These are phyloP conservation scores for Latrodectus elegans DNA, from an alignment of 2,888 invertebrate genomes.

Conservation along the genomic window DNA sequence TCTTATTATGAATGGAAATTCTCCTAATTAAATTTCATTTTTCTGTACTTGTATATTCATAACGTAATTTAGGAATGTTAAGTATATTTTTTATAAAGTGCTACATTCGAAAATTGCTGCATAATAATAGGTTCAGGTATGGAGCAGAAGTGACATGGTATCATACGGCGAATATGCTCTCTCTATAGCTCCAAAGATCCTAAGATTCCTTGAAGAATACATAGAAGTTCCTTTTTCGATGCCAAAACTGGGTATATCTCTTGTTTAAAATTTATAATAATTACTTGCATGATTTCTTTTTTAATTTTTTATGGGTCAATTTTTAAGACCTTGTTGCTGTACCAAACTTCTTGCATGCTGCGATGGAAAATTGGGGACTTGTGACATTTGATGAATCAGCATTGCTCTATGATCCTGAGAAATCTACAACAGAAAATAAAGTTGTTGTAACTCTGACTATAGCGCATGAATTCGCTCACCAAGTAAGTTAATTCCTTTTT, in stretches of 20 bases:
- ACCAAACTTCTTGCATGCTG: slow-evolving; percentile 79
- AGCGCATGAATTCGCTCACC: slow-evolving; percentile 84
- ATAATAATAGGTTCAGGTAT: slow-evolving; percentile 77
- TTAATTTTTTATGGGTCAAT: slow-evolving; percentile 2
- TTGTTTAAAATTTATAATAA: background rate
- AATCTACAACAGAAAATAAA: slow-evolving; percentile 83
- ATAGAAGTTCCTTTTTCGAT: slow-evolving; percentile 69
- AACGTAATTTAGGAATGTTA: too few relatives aligned
- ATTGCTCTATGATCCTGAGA: slow-evolving; percentile 82
- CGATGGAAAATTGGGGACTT: slow-evolving; percentile 91
- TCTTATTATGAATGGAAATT: too few relatives aligned
- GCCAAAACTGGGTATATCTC: slow-evolving; percentile 66
- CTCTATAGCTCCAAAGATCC: slow-evolving; percentile 78
- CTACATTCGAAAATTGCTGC: too few relatives aligned
- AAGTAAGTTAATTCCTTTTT: slow-evolving; percentile 73
- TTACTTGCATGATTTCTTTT: too few relatives aligned
- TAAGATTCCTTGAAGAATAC: slow-evolving; percentile 79
- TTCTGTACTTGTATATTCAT: too few relatives aligned
- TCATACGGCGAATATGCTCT: slow-evolving; percentile 82
- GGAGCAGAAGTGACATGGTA: slow-evolving; percentile 79
- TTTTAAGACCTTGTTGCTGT: slow-evolving; percentile 80
- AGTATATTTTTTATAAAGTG: too few relatives aligned
- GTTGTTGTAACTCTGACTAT: slow-evolving; percentile 85
- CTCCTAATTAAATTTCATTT: too few relatives aligned
- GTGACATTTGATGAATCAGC: slow-evolving; percentile 81